Conservation (phyloP, 2,888 invertebrate species). For the Thecocarcelia acutangulata region DNA sequence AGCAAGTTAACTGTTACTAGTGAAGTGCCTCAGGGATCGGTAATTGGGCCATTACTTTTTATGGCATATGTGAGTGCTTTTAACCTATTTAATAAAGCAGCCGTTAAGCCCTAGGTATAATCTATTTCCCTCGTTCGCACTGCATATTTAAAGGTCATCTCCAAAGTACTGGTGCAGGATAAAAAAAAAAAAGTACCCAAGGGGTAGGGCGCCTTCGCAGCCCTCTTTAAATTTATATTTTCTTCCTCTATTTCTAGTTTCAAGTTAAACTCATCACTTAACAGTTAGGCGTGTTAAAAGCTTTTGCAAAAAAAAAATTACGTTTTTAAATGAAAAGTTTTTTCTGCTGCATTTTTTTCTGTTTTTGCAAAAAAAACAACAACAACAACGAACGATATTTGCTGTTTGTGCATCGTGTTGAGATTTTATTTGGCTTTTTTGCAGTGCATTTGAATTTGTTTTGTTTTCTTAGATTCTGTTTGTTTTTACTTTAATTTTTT, state of each 20-base stretch:
- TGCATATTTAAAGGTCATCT: too few species aligned
- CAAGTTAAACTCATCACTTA: conserved; percentile 64
- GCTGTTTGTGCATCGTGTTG: conserved; percentile 31
- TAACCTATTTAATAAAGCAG: too few species aligned
- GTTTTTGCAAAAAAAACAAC: conserved; percentile 45
- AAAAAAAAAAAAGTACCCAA: too few species aligned
- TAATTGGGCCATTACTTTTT: too few species aligned
- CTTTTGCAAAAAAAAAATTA: conserved; percentile 21
- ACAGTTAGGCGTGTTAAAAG: conserved; percentile 62
- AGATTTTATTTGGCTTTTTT: conserved; percentile 36
- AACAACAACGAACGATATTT: conserved; percentile 2
- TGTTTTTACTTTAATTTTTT: conserved; percentile 39
- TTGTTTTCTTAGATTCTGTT: conserved; percentile 53
- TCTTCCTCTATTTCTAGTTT: conserved; percentile 15
- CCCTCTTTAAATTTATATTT: conserved; percentile 3
- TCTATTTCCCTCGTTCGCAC: too few species aligned
- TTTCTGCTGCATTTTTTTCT: conserved; percentile 18
- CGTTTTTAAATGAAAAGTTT: conserved; percentile 11
- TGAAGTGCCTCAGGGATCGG: too few species aligned
- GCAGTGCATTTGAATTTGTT: conserved; percentile 37
- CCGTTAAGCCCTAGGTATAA: too few species aligned
- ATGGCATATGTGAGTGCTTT: too few species aligned
- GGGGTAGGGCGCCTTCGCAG: neutral
- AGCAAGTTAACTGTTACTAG: too few species aligned
- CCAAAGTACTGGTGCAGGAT: too few species aligned